A percentile compares a stretch with the other conserved stretches of the same genome.
Conservation (phyloP, 2,113 vertebrate species). For the Hystrix cristata region DNA sequence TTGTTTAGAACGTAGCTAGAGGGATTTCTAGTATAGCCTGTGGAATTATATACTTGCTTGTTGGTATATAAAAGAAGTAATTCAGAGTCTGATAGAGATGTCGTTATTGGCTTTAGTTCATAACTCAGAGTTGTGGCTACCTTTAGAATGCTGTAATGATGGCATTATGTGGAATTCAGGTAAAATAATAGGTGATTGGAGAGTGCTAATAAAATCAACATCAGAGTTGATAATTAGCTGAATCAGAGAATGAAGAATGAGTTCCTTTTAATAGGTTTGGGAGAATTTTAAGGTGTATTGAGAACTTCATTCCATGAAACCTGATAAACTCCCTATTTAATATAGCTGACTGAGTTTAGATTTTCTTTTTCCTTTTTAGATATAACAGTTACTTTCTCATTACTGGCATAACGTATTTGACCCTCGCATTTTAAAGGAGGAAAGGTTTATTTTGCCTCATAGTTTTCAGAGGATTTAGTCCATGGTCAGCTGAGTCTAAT, state of each 20-base stretch:
- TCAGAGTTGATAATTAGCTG: not conserved
- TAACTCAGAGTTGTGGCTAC: not conserved
- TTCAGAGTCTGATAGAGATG: not conserved
- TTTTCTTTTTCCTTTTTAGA: not conserved
- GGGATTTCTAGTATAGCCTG: not conserved
- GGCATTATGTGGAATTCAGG: not conserved
- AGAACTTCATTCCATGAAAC: not conserved
- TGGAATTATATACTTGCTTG: conserved; percentile 21
- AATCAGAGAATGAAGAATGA: not conserved
- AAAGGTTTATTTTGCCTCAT: not conserved
- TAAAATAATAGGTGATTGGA: not conserved
- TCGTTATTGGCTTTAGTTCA: not conserved
- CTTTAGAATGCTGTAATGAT: not conserved
- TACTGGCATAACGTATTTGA: not conserved
- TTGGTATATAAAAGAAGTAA: not conserved
- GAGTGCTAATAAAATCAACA: not conserved
- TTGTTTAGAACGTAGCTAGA: not conserved
- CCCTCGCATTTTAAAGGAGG: not conserved
- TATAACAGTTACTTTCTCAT: not conserved
- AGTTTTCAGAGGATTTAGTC: not conserved
- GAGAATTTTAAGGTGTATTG: not conserved
- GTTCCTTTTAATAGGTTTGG: not conserved
- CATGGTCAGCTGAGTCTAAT: not conserved
- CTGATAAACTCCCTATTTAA: not conserved
- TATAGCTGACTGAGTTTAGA: not conserved